A percentile compares a stretch with the other conserved stretches of the same genome.
Evolutionary conservation across 2,797 vertebrate species (phyloP).

Genomic region (Danio jaintianensis): DNA sequence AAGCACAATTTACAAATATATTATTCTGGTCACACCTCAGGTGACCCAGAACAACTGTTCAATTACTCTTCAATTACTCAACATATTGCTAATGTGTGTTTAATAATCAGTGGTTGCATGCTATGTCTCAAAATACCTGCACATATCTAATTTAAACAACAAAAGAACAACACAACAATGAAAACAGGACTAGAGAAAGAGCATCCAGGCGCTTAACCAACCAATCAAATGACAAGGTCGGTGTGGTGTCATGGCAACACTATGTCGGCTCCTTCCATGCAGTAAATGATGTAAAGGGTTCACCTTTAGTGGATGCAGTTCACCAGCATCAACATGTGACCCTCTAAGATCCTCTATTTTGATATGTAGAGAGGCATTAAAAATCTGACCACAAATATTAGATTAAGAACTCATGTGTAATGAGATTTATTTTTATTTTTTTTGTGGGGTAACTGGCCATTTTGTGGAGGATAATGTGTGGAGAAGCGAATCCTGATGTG

Average conservation of each 20-base stretch:
- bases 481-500: not conserved
- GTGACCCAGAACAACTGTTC: not conserved
- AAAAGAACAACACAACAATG: not conserved
- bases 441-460: not conserved
- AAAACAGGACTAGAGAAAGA: not conserved
- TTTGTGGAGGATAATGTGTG: constrained; percentile 6
- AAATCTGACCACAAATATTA: constrained; percentile 51
- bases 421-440: not conserved
- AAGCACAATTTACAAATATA: not conserved
- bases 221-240: constrained; percentile 22
- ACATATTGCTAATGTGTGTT: not conserved
- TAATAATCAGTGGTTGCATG: not conserved
- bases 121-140: not conserved
- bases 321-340: not conserved
- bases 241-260: constrained; percentile 44
- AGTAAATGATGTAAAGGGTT: constrained; percentile 23
- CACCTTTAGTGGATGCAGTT: not conserved
- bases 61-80: not conserved
- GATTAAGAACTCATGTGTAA: constrained; percentile 8
- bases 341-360: constrained; percentile 26
- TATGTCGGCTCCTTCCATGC: constrained; percentile 13
- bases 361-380: constrained; percentile 49
- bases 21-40: not conserved
- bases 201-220: constrained; percentile 20
- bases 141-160: not conserved